phyloP scores from a whole-genome alignment of 1,140 invertebrate genomes.

The Temnothorax longispinosus region DNA sequence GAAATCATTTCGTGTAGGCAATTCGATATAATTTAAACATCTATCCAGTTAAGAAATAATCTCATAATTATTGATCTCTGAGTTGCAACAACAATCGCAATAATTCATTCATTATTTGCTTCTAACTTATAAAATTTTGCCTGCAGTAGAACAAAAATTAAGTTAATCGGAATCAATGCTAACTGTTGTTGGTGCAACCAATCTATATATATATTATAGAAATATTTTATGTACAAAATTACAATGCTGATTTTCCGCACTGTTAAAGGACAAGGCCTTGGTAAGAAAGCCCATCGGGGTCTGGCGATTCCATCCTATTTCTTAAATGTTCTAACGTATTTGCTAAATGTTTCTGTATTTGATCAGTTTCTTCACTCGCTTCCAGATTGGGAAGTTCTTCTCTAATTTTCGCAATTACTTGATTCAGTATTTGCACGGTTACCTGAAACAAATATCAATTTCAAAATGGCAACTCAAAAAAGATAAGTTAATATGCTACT shows the following conservation, averaged over 20 bases:
- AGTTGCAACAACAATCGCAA: slow-evolving; percentile 42
- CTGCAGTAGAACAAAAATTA: slow-evolving; percentile 16
- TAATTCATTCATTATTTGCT: background rate
- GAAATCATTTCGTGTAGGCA: slow-evolving; percentile 34
- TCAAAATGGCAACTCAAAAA: background rate
- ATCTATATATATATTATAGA: slow-evolving; percentile 23
- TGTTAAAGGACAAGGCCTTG: slow-evolving; percentile 87
- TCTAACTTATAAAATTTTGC: background rate
- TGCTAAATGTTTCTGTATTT: slow-evolving; percentile 97
- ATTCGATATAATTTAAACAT: slow-evolving; percentile 38
- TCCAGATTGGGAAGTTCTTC: slow-evolving; percentile 97
- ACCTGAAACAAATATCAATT: slow-evolving; percentile 85
- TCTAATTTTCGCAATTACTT: slow-evolving; percentile 96
- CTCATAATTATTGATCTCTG: slow-evolving; percentile 43
- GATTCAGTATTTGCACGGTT: slow-evolving; percentile 91
- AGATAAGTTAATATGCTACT: slow-evolving; percentile 24
- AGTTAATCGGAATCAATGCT: background rate
- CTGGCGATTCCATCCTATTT: slow-evolving; percentile 82
- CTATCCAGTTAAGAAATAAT: slow-evolving; percentile 51
- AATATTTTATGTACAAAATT: slow-evolving; percentile 77
- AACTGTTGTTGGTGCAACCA: background rate
- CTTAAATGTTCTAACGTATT: slow-evolving; percentile 93
- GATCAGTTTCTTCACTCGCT: slow-evolving; percentile 97
- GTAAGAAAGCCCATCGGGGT: slow-evolving; percentile 88
- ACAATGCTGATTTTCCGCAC: slow-evolving; percentile 12